These are phyloP conservation scores for Muraenolepis orangiensis DNA, from an alignment of 2,797 vertebrate genomes.

Conservation along the genomic window DNA sequence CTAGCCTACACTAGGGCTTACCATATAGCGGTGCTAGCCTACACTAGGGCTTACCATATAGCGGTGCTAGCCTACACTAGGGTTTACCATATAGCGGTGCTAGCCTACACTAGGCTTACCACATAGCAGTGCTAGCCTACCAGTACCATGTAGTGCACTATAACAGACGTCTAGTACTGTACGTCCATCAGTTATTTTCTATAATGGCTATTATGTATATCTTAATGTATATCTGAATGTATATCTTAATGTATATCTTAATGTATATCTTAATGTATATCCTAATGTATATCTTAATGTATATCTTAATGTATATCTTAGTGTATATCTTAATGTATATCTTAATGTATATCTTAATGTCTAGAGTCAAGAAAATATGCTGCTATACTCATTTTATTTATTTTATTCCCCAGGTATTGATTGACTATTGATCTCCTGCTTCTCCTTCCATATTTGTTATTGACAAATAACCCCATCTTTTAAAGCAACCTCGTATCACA, in stretches of 20 bases:
- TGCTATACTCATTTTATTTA: constrained; percentile 7
- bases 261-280: background rate
- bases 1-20: too few relatives aligned
- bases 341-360: constrained; percentile 10
- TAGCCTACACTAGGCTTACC: background rate
- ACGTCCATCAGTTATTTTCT: background rate
- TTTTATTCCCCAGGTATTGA: constrained; percentile 46
- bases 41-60: too few relatives aligned
- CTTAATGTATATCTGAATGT: background rate
- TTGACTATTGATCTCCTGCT: constrained; percentile 48
- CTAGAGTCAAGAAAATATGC: background rate
- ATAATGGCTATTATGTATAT: too few relatives aligned
- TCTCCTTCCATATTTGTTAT: constrained; percentile 42
- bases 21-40: too few relatives aligned
- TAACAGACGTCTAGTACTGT: too few relatives aligned
- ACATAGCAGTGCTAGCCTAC: background rate
- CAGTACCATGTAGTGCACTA: too few relatives aligned
- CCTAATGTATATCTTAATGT: constrained; percentile 13
- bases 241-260: constrained; percentile 10
- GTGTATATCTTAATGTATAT: background rate
- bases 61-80: too few relatives aligned
- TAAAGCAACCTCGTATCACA: background rate
- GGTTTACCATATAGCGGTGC: too few relatives aligned
- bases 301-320: background rate
- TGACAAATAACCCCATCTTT: constrained; percentile 31